These are phyloP conservation scores for Papilio dardanus DNA, from an alignment of 1,140 invertebrate genomes.

Conservation along the genomic window DNA sequence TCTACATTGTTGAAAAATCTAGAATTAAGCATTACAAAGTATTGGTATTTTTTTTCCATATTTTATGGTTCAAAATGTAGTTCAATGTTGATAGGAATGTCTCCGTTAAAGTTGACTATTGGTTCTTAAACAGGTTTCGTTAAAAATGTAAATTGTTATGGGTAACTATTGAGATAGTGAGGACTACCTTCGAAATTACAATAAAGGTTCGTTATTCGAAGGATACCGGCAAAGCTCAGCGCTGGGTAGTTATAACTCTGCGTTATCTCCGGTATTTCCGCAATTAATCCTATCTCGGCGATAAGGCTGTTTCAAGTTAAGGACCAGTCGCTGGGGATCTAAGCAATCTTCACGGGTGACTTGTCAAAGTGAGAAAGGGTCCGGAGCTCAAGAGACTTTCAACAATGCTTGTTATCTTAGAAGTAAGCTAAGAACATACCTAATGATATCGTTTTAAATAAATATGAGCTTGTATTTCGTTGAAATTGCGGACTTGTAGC, in stretches of 20 bases:
- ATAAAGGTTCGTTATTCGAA: constrained; percentile 15
- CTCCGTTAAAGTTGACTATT: too few relatives aligned
- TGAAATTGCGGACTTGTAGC: constrained; percentile 40
- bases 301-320: constrained; percentile 79
- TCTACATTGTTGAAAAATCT: not conserved
- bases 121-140: too few relatives aligned
- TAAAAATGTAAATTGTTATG: not conserved
- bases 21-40: not conserved
- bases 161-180: not conserved
- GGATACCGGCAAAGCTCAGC: constrained; percentile 37
- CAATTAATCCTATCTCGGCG: constrained; percentile 78
- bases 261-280: constrained; percentile 76
- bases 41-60: not conserved
- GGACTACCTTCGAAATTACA: not conserved
- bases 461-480: constrained; percentile 54
- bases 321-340: constrained; percentile 76
- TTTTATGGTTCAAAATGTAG: too few relatives aligned
- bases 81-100: too few relatives aligned
- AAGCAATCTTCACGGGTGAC: constrained; percentile 81
- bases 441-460: constrained; percentile 78
- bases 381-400: constrained; percentile 77
- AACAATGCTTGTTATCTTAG: constrained; percentile 81
- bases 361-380: constrained; percentile 81
- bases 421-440: constrained; percentile 72
- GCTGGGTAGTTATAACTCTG: constrained; percentile 67